Base-by-base conservation (phyloP, 2,888 invertebrate genomes). In the Limnephilus rhombicus region DNA sequence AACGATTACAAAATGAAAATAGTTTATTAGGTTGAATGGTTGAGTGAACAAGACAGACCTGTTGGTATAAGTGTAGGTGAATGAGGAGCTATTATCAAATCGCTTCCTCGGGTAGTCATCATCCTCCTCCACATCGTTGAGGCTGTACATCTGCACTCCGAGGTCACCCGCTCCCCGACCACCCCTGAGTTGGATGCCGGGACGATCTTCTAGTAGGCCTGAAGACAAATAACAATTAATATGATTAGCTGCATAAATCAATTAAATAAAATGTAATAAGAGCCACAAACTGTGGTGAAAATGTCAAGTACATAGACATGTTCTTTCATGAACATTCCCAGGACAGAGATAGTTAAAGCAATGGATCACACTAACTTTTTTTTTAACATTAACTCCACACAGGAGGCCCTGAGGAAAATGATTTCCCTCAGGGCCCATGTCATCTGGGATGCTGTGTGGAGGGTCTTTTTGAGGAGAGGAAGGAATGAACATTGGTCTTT, bases 101-200 rank as follows among this genome's bases (percentile, higher is more conserved):
- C 98, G 96, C 95, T 98, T 97, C 87, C 98, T 97, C 31, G 98
- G 98, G 95, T 97, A 97, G 94, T 98, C 98, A 94, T 97, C 97
- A 94, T 98, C 98, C 94, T 98, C 98, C 95, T 98, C 98, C 34
- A 97, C 97, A 94, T 98, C 98, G 0, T 97, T 97, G 15, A 97
- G 94, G 2, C 97, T 96, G 94, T 97, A 97, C 41, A 96, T 94
- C 93, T 98, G 97, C 94, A 98, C 95, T 91, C 98, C 98, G 93
- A 98, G 96, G 91, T 98, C 98, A 93, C 98, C 97, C 37, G 98
- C 96, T 0, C 97, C 97, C 18, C 98, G 97, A 15, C 98, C 97
- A 12, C 98, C 98, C 1, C 98, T 97, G 37, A 98, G 98, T 94
- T 98, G 98, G 0, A 99, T 98, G 2, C 99, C 99, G 0, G 99